Evolutionary conservation across 2,113 vertebrate species (phyloP).

Genomic region (Gambusia affinis): DNA sequence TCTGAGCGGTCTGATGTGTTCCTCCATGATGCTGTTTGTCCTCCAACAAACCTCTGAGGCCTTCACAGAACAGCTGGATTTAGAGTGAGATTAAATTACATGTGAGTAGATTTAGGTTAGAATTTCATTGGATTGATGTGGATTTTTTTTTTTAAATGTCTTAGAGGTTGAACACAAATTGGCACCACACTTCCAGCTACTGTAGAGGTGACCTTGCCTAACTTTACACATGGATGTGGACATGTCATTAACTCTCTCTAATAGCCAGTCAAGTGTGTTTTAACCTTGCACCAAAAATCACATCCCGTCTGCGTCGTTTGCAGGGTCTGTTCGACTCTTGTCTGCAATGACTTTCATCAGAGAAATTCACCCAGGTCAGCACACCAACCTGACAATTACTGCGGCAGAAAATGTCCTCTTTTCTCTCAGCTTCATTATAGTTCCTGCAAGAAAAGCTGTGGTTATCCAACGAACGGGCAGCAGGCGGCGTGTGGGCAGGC

Average conservation of each 20-base stretch:
- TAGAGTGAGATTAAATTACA: not conserved
- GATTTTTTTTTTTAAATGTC: not conserved
- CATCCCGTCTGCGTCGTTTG: not conserved
- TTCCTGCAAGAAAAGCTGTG: slow-evolving; percentile 28
- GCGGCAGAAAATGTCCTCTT: not conserved
- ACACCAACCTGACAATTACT: slow-evolving; percentile 27
- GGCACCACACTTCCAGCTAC: not conserved
- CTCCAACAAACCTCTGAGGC: not conserved
- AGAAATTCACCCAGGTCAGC: slow-evolving; percentile 47
- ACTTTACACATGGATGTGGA: not conserved
- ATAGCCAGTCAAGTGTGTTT: not conserved
- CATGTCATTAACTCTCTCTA: not conserved
- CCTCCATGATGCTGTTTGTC: not conserved
- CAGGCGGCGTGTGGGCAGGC: not conserved
- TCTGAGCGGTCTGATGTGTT: not conserved
- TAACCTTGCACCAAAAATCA: not conserved
- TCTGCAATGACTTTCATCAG: slow-evolving; percentile 15
- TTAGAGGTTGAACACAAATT: not conserved
- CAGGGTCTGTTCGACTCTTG: slow-evolving; percentile 13
- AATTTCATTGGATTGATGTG: not conserved
- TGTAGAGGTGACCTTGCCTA: not conserved
- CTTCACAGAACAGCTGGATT: not conserved
- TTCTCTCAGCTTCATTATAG: slow-evolving; percentile 17
- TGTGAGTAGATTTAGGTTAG: not conserved
- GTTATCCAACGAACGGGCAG: slow-evolving; percentile 23